Percentiles rank a stretch among this genome's conserved stretches.
Conservation (phyloP, 2,888 invertebrate genomes). For the Dasypogon diadema region DNA sequence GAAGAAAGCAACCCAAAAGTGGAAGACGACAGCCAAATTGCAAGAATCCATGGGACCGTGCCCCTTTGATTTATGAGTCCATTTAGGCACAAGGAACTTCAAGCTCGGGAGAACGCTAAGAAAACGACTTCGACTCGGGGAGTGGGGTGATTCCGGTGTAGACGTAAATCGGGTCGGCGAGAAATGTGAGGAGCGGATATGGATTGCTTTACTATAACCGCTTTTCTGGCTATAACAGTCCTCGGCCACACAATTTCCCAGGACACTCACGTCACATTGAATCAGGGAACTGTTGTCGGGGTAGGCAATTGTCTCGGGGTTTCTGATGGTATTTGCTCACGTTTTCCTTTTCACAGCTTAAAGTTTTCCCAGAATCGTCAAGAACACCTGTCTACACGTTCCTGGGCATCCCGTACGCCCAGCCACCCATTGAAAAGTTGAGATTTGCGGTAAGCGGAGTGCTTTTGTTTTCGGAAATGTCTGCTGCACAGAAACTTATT, state of each 20-base stretch:
- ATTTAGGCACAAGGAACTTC: constrained; percentile 8
- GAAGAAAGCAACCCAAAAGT: neutral
- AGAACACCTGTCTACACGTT: constrained; percentile 76
- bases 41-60: constrained; percentile 26
- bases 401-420: constrained; percentile 85
- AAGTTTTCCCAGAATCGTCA: constrained; percentile 75
- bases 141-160: neutral
- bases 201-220: constrained; percentile 18
- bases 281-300: constrained; percentile 73
- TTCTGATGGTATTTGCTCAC: constrained; percentile 27
- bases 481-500: constrained; percentile 33
- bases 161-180: neutral
- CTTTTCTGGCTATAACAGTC: neutral
- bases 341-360: constrained; percentile 70
- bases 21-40: constrained; percentile 38
- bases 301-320: constrained; percentile 67
- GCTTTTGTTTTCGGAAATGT: neutral
- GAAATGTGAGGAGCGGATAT: constrained; percentile 40
- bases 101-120: neutral
- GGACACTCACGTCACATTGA: constrained; percentile 71
- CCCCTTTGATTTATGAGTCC: constrained; percentile 24
- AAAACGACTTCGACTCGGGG: neutral
- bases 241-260: constrained; percentile 60
- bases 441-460: constrained; percentile 79
- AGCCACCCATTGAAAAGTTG: constrained; percentile 78